Evolutionary conservation across 2,888 invertebrate genomes (phyloP).

Genomic region (Torymus auratus): DNA sequence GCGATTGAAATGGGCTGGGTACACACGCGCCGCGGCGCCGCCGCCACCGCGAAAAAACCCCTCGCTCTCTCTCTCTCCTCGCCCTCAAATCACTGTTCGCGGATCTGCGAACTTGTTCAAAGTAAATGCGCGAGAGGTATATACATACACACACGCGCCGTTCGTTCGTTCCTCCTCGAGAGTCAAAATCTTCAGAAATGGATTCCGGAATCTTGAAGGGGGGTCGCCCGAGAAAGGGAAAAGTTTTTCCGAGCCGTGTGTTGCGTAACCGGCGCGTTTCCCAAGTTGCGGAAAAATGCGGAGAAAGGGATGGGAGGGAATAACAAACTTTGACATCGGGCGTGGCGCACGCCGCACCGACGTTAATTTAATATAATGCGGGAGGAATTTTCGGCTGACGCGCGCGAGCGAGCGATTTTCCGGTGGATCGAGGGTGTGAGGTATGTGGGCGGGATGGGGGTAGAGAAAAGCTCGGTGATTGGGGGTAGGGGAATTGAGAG

Average conservation of each 20-base stretch:
- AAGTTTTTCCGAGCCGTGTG: slow-evolving; percentile 26
- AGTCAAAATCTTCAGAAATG: slow-evolving; percentile 40
- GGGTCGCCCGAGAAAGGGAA: slow-evolving; percentile 6
- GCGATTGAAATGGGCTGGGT: slow-evolving; percentile 7
- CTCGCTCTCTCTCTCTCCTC: not conserved
- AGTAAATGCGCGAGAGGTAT: slow-evolving; percentile 36
- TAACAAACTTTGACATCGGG: slow-evolving; percentile 4
- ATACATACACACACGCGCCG: not conserved
- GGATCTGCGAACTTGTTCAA: slow-evolving; percentile 47
- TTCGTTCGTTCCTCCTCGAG: not conserved
- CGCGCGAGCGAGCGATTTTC: no score
- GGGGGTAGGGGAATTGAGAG: no score
- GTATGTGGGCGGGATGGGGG: no score
- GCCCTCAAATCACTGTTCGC: slow-evolving; percentile 18
- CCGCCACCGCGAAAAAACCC: no score
- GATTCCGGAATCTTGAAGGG: slow-evolving; percentile 22
- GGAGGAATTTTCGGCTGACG: no score
- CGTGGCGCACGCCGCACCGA: no score
- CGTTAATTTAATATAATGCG: no score
- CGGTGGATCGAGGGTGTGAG: no score
- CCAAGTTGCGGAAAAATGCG: slow-evolving; percentile 18
- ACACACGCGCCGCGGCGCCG: not conserved
- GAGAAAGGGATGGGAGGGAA: not conserved
- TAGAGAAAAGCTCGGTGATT: no score
- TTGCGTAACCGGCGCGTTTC: not conserved